Base-by-base conservation (phyloP, 2,888 invertebrate species). In the Coelopa pilipes region DNA sequence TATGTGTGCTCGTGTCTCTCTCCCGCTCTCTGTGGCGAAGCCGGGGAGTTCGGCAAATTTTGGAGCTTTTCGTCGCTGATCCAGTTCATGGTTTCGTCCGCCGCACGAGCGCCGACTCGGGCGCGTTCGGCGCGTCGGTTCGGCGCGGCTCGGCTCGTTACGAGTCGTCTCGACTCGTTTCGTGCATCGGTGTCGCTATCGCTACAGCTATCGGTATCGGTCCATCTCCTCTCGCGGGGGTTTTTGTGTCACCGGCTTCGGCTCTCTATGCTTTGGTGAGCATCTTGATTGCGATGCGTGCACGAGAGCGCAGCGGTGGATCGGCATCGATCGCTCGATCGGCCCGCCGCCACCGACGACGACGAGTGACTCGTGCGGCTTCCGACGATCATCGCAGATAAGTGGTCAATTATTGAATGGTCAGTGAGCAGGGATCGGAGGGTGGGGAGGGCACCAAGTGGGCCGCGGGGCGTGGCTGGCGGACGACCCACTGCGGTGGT, bases 191-290 rank as follows among this genome's bases (percentile, higher is more conserved):
- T 62, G 10, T 45, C 17, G 47, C n/a, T n/a, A n/a, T n/a, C n/a
- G n/a, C n/a, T n/a, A n/a, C n/a, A n/a, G n/a, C n/a, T n/a, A n/a
- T n/a, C n/a, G 13, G 53, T 62, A 15, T 45, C 17, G 47, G 60
- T 60, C 9, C n/a, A 46, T 69, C 15, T 45, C 55, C 24, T 47
- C 49, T 53, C 15, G 21, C n/a, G 19, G 57, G 17, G 46, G 21
- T 62, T 62, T 55, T 55, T 63, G 71, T 71, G 71, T 71, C 65
- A 65, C 34, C 65, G 53, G 63, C 55, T 71, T 65, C 45, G 46
- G 45, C 59, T 66, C 65, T 71, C 21, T 71, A 71, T 71, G 71
- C 53, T 71, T 71, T 71, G 65, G 17, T 71, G 71, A 71, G 45
- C 71, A 65, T 21, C 71, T 50, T 70, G 70, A 70, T 70, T 70